Evolutionary conservation across 1,140 invertebrate genomes (phyloP).

Genomic region (Pogonomyrmex barbatus): DNA sequence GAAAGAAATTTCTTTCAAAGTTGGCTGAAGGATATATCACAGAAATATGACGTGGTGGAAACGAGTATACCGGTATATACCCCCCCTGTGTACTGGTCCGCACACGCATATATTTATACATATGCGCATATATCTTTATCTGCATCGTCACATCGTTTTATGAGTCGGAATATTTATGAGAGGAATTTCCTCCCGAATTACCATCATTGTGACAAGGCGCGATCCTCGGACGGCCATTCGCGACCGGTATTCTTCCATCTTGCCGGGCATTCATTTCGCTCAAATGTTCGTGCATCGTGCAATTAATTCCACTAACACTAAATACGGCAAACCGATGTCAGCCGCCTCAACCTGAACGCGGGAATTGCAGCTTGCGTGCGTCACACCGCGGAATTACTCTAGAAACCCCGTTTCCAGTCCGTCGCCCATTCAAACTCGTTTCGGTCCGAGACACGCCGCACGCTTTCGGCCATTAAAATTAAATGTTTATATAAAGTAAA

Average conservation of each 20-base stretch:
- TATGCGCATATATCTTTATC: constrained; percentile 23
- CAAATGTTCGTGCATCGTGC: not conserved
- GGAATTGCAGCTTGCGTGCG: constrained; percentile 39
- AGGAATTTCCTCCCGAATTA: constrained; percentile 70
- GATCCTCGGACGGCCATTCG: constrained; percentile 6
- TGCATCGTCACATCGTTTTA: constrained; percentile 33
- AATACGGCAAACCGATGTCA: constrained; percentile 65
- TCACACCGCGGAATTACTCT: constrained; percentile 57
- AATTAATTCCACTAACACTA: constrained; percentile 72
- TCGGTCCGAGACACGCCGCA: constrained; percentile 32
- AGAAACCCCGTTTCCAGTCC: constrained; percentile 59
- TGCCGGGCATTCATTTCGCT: constrained; percentile 21
- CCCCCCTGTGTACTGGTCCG: not conserved
- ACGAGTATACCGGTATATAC: not conserved
- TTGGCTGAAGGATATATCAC: not conserved
- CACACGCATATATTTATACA: not conserved
- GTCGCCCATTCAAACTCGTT: constrained; percentile 39
- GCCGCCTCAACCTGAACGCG: constrained; percentile 27
- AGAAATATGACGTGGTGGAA: constrained; percentile 23
- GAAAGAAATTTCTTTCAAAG: not conserved
- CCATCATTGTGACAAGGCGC: constrained; percentile 14
- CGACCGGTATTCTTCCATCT: constrained; percentile 33
- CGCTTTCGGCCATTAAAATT: constrained; percentile 52
- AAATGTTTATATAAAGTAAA: constrained; percentile 22
- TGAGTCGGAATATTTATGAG: constrained; percentile 60